Percentiles rank a stretch among this genome's conserved stretches.
These are phyloP conservation scores for Thunnus maccoyii DNA, from an alignment of 2,113 vertebrate genomes.

Conservation along the genomic window DNA sequence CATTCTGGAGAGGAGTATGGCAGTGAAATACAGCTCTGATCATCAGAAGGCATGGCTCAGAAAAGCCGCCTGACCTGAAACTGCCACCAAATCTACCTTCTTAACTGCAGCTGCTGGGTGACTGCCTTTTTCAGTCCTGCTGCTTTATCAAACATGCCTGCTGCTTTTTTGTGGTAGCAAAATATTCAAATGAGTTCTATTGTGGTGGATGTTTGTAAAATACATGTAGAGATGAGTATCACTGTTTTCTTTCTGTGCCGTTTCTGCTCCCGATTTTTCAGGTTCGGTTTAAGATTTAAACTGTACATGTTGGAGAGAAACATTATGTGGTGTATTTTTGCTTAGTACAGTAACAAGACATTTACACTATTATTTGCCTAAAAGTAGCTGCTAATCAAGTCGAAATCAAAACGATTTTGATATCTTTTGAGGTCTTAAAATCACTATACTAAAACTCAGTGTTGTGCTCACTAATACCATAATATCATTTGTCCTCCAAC, in stretches of 20 bases:
- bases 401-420: background rate
- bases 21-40: conserved; percentile 56
- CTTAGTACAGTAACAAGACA: background rate
- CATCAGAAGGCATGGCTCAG: conserved; percentile 53
- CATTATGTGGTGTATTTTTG: background rate
- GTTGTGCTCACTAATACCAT: conserved; percentile 2
- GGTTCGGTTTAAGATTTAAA: background rate
- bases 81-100: conserved; percentile 67
- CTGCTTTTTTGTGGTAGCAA: background rate
- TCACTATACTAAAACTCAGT: background rate
- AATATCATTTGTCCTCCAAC: background rate
- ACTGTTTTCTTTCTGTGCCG: background rate
- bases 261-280: background rate
- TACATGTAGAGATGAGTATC: background rate
- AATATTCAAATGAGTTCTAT: conserved; percentile 17
- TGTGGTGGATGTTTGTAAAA: conserved; percentile 9
- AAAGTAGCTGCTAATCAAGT: background rate
- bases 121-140: conserved; percentile 7
- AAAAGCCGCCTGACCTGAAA: conserved; percentile 74
- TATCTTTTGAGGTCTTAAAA: background rate
- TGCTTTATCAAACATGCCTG: conserved; percentile 15
- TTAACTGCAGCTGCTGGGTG: conserved; percentile 23
- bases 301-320: too few relatives aligned
- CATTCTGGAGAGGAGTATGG: conserved; percentile 34
- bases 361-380: background rate